Conservation (phyloP, 2,888 invertebrate genomes). For the Hydrotaea cyrtoneurina region DNA sequence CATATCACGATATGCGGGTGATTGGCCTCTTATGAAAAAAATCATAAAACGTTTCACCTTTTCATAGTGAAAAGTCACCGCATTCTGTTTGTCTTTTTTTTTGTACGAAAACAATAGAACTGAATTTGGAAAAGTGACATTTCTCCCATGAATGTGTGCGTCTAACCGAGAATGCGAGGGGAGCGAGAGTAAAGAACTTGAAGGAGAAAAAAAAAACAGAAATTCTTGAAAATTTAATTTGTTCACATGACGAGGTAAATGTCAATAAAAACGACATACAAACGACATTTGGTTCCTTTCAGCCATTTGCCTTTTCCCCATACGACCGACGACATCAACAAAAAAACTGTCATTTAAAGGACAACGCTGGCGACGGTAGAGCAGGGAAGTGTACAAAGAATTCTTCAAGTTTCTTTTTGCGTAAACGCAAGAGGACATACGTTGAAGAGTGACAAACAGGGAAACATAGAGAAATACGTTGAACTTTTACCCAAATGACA, state of each 20-base stretch:
- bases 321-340: neutral
- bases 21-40: neutral
- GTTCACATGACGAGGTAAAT: constrained; percentile 29
- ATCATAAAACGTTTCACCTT: neutral
- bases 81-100: neutral
- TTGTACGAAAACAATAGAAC: neutral
- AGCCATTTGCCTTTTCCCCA: neutral
- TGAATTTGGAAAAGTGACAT: neutral
- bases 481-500: constrained; percentile 66
- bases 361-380: neutral
- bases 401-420: neutral
- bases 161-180: neutral
- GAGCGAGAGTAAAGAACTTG: neutral
- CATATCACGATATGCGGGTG: too few species aligned
- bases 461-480: constrained; percentile 49
- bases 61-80: neutral
- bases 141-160: neutral
- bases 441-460: neutral
- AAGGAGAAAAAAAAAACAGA: neutral
- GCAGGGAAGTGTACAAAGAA: neutral
- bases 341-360: neutral
- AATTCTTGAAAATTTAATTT: constrained; percentile 34
- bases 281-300: neutral
- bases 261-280: constrained; percentile 39
- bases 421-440: neutral